Percentiles rank a stretch among this genome's conserved stretches.
These are phyloP conservation scores for Ophonus ardosiacus DNA, from an alignment of 2,888 invertebrate species.

Conservation along the genomic window DNA sequence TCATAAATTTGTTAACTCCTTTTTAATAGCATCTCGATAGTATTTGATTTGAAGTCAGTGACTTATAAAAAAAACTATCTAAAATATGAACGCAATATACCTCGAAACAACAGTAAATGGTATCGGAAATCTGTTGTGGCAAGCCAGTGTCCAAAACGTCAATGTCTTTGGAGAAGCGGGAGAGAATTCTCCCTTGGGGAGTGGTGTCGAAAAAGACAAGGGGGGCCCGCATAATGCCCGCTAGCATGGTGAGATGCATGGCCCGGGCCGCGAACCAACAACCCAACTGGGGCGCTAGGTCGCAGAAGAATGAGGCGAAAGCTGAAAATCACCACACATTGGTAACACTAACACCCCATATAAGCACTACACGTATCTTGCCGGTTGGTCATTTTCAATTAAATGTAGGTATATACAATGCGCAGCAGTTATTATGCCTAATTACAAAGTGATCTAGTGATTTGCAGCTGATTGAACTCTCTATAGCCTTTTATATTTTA, in stretches of 20 bases:
- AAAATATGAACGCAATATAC: constrained; percentile 75
- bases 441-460: no score
- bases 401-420: no score
- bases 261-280: constrained; percentile 78
- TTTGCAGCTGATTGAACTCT: no score
- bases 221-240: constrained; percentile 82
- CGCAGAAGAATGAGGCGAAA: constrained; percentile 81
- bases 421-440: no score
- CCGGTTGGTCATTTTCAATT: no score
- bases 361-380: constrained; percentile 47
- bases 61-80: neutral
- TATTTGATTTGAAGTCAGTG: constrained; percentile 2
- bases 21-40: neutral
- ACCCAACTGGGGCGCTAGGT: constrained; percentile 81
- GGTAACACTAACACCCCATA: constrained; percentile 33
- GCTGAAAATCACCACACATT: constrained; percentile 78
- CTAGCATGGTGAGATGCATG: constrained; percentile 80
- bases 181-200: constrained; percentile 85
- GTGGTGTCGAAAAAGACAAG: constrained; percentile 89
- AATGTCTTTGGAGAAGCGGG: constrained; percentile 87
- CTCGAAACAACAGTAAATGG: constrained; percentile 85
- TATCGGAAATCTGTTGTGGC: constrained; percentile 82
- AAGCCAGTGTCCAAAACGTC: constrained; percentile 85
- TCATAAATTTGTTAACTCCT: no score
- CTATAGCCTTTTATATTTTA: no score